phyloP scores from a whole-genome alignment of 2,797 vertebrate species.

The Craterocephalus amniculus region DNA sequence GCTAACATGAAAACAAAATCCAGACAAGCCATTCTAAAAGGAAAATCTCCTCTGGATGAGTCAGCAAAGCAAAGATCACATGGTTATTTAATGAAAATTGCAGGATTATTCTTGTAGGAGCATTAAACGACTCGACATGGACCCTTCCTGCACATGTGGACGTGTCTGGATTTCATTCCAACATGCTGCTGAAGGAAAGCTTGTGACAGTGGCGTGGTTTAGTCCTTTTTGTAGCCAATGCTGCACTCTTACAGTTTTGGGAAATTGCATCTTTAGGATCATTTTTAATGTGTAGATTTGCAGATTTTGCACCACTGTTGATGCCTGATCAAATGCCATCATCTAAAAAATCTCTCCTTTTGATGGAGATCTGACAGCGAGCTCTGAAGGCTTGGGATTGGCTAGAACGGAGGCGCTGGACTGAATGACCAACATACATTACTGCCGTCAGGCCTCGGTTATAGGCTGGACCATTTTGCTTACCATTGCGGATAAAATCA shows the following conservation, averaged over 20 bases:
- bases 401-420: conserved; percentile 1
- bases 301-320: conserved; percentile 1
- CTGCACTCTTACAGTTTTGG: no score
- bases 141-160: no score
- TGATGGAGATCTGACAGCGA: not conserved
- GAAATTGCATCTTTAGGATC: not conserved
- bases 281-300: no score
- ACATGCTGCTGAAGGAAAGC: not conserved
- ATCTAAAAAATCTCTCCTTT: not conserved
- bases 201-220: not conserved
- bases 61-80: not conserved
- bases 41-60: no score
- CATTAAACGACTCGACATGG: no score
- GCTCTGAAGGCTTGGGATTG: not conserved
- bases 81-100: not conserved
- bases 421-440: not conserved
- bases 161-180: no score
- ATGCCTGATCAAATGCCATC: conserved; percentile 5
- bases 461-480: conserved; percentile 12
- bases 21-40: no score
- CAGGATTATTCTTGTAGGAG: no score
- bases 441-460: conserved; percentile 4
- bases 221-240: not conserved
- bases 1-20: not conserved
- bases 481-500: conserved; percentile 28